Evolutionary conservation across 2,113 vertebrate species (phyloP).

Genomic region (Catharus fuscescens): DNA sequence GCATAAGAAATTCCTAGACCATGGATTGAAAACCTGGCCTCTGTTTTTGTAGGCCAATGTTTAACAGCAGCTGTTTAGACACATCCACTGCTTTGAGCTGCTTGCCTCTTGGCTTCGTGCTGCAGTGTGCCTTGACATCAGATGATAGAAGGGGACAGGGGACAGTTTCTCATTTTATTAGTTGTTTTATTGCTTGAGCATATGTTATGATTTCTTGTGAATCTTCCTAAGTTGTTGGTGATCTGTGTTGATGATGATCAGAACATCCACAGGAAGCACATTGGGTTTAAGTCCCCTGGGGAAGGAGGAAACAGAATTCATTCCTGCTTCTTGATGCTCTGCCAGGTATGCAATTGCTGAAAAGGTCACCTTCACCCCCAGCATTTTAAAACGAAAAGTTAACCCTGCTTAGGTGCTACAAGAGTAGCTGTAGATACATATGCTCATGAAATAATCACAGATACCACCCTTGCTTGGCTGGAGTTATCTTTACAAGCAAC

Average conservation of each 20-base stretch:
- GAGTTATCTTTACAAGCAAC: background rate
- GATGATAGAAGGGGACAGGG: background rate
- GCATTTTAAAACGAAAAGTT: background rate
- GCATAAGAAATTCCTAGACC: background rate
- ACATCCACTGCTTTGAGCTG: background rate
- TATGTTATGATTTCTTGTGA: background rate
- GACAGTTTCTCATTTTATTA: background rate
- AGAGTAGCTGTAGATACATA: background rate
- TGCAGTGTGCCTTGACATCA: background rate
- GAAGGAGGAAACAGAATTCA: background rate
- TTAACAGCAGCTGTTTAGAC: background rate
- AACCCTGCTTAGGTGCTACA: background rate
- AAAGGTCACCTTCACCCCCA: background rate
- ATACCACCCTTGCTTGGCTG: background rate
- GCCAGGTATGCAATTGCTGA: background rate
- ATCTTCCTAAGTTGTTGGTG: background rate
- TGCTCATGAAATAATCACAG: background rate
- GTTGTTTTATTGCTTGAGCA: background rate
- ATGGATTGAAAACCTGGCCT: background rate
- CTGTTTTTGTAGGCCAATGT: background rate
- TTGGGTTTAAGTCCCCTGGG: background rate
- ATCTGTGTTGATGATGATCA: background rate
- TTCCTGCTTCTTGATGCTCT: background rate
- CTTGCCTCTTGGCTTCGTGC: background rate
- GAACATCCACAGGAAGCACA: background rate